Percentiles rank a stretch among this genome's conserved stretches.
These are phyloP conservation scores for Halictus ligatus DNA, from an alignment of 2,888 invertebrate genomes.

Conservation along the genomic window DNA sequence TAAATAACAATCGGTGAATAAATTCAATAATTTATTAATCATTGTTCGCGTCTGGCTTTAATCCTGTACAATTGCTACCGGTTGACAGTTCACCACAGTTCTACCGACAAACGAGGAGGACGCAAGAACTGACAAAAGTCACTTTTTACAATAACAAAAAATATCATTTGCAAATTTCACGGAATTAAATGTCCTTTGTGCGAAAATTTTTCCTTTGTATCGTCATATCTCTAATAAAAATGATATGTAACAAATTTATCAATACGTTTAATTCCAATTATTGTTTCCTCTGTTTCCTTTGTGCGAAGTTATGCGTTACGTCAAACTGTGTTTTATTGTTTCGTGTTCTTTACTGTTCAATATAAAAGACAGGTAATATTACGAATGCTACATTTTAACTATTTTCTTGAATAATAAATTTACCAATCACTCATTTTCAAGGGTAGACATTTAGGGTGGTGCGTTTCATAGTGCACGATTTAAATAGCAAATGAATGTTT, in stretches of 20 bases:
- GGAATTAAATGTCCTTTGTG: not conserved
- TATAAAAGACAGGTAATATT: not conserved
- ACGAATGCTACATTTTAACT: not conserved
- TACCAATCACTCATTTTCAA: not conserved
- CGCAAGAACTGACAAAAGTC: not conserved
- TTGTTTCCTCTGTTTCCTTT: not conserved
- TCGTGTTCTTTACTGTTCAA: not conserved
- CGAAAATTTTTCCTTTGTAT: not conserved
- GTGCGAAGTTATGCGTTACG: not conserved
- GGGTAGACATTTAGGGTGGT: not conserved
- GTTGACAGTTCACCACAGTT: slow-evolving; percentile 26
- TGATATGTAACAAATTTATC: not conserved
- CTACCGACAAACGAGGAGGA: not conserved
- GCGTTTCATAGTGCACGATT: no score
- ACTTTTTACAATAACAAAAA: not conserved
- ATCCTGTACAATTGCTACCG: slow-evolving; percentile 21
- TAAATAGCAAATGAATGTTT: no score
- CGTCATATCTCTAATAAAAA: not conserved
- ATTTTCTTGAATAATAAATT: not conserved
- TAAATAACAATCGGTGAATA: slow-evolving; percentile 49
- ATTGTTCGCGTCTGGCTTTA: slow-evolving; percentile 36
- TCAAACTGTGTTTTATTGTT: not conserved
- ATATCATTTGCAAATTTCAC: not conserved
- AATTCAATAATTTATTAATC: slow-evolving; percentile 56
- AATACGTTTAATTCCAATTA: not conserved